Evolutionary conservation across 2,113 vertebrate species (phyloP).

Genomic region (Salvelinus sp.): DNA sequence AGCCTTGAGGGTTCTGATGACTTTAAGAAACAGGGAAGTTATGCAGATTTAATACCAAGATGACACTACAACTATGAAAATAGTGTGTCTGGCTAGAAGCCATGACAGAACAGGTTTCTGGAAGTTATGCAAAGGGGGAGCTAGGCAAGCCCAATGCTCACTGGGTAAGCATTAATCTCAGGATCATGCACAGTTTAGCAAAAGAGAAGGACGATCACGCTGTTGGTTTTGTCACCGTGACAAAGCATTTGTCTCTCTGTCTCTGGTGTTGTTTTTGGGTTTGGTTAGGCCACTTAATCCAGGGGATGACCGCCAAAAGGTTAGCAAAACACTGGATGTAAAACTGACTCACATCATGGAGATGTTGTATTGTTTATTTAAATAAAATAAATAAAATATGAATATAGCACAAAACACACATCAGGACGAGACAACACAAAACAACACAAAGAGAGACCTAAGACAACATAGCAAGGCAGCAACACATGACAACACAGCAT

Average conservation of each 20-base stretch:
- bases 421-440: too few species aligned
- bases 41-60: conserved; percentile 31
- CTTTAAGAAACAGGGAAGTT: conserved; percentile 48
- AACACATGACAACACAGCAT: too few species aligned
- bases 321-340: not conserved
- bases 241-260: not conserved
- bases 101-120: not conserved
- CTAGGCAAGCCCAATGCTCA: not conserved
- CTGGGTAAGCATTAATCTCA: not conserved
- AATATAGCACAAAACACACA: too few species aligned
- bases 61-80: conserved; percentile 49
- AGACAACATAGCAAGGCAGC: too few species aligned
- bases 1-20: conserved; percentile 35
- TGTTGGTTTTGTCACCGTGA: not conserved
- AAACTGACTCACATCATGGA: not conserved
- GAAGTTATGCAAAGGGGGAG: not conserved
- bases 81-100: conserved; percentile 5
- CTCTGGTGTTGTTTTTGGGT: not conserved
- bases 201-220: not conserved
- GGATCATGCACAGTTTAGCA: not conserved
- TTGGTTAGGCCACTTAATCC: not conserved
- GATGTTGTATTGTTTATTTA: not conserved
- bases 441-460: too few species aligned
- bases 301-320: not conserved
- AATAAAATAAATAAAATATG: too few species aligned